phyloP scores from a whole-genome alignment of 92 coral and sea anemone genomes.

The Isaurus tuberculatus region DNA sequence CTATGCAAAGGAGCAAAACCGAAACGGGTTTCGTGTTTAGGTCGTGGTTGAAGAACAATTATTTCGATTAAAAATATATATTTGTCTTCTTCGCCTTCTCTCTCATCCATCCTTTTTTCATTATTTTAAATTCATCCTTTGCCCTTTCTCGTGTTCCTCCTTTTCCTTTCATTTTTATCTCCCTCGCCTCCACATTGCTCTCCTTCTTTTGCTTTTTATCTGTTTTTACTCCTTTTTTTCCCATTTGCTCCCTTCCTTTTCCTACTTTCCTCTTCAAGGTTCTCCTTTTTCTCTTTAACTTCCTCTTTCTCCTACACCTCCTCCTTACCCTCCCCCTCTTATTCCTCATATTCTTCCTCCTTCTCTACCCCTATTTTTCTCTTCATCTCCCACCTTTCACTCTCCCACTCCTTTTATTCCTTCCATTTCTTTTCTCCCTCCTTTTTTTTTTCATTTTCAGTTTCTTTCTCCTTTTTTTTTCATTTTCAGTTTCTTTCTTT shows the following conservation, averaged over 20 bases:
- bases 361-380: neutral
- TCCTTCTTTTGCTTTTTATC: too few species aligned
- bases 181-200: too few species aligned
- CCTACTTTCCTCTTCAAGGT: too few species aligned
- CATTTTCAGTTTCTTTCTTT: neutral
- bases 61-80: neutral
- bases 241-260: too few species aligned
- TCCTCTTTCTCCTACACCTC: too few species aligned
- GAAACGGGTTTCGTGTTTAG: neutral
- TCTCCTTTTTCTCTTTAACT: too few species aligned
- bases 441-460: neutral
- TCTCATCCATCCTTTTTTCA: neutral
- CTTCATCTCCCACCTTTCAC: neutral
- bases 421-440: neutral
- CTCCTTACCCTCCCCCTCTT: too few species aligned
- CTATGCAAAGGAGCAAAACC: neutral
- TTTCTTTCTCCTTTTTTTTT: neutral
- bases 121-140: too few species aligned
- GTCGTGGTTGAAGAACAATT: neutral
- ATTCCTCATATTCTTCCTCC: neutral
- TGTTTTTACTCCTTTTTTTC: too few species aligned
- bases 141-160: too few species aligned
- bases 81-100: neutral
- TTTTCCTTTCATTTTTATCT: too few species aligned
- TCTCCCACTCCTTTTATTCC: neutral